Evolutionary conservation across 2,888 invertebrate species (phyloP).

Genomic region (Leistus spinibarbis): DNA sequence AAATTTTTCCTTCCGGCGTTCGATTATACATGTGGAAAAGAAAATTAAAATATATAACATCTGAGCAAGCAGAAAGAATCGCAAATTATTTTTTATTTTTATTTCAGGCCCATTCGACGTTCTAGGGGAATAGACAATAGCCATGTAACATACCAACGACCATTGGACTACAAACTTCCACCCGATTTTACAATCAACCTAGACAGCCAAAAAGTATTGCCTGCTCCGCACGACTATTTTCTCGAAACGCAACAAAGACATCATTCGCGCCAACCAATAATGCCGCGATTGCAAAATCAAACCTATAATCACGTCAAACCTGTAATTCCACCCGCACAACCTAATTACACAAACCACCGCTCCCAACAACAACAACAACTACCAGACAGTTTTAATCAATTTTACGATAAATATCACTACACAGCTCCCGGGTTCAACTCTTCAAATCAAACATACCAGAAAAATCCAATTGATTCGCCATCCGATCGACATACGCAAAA

Average conservation of each 20-base stretch:
- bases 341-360: too few relatives aligned
- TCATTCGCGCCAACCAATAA: not conserved
- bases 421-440: too few relatives aligned
- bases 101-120: not conserved
- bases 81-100: too few relatives aligned
- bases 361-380: not conserved
- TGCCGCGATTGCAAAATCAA: not conserved
- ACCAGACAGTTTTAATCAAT: not conserved
- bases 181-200: slow-evolving; percentile 3
- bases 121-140: not conserved
- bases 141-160: not conserved
- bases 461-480: too few relatives aligned
- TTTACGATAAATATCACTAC: too few relatives aligned
- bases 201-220: slow-evolving; percentile 3
- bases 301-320: not conserved
- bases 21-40: too few relatives aligned
- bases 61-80: too few relatives aligned
- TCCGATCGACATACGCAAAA: not conserved
- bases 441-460: too few relatives aligned
- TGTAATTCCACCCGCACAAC: not conserved
- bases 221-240: slow-evolving; percentile 17
- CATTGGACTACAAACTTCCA: not conserved
- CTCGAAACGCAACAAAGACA: not conserved
- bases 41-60: too few relatives aligned
- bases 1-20: too few relatives aligned